A percentile compares a stretch with the other conserved stretches of the same genome.
These are phyloP conservation scores for Mesitornis unicolor DNA, from an alignment of 2,113 vertebrate genomes.

Conservation along the genomic window DNA sequence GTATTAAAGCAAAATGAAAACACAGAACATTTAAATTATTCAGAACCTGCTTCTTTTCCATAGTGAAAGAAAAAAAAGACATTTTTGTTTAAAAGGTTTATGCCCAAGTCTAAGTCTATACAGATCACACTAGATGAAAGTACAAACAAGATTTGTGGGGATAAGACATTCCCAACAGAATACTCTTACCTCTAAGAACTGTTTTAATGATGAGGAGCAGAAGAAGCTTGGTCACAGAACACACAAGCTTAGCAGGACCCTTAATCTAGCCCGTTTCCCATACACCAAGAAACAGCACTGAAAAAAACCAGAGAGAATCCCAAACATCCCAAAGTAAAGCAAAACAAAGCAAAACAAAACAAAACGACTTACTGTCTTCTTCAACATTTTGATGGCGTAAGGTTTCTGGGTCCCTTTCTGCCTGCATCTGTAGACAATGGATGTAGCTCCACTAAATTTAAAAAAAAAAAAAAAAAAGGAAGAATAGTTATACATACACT, in stretches of 20 bases:
- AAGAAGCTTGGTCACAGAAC: background rate
- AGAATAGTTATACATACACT: background rate
- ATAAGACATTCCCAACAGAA: background rate
- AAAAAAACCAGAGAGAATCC: background rate
- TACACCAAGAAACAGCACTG: background rate
- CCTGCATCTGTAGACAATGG: slow-evolving; percentile 87
- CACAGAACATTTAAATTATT: background rate
- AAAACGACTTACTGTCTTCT: slow-evolving; percentile 88
- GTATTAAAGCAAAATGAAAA: background rate
- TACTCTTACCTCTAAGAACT: background rate
- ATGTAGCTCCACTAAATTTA: slow-evolving; percentile 84
- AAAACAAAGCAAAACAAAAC: background rate
- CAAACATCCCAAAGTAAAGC: background rate
- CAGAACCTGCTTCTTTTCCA: background rate
- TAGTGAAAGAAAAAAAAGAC: background rate
- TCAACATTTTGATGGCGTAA: slow-evolving; percentile 88
- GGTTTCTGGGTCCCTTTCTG: slow-evolving; percentile 88
- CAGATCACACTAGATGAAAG: background rate
- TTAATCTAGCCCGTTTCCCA: background rate
- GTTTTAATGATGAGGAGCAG: background rate
- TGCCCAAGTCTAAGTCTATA: background rate
- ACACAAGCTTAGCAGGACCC: background rate
- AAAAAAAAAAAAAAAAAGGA: background rate
- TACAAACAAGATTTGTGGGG: background rate
- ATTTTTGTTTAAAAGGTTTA: background rate